phyloP scores from a whole-genome alignment of 2,113 vertebrate genomes.

The Opisthocomus hoazin region DNA sequence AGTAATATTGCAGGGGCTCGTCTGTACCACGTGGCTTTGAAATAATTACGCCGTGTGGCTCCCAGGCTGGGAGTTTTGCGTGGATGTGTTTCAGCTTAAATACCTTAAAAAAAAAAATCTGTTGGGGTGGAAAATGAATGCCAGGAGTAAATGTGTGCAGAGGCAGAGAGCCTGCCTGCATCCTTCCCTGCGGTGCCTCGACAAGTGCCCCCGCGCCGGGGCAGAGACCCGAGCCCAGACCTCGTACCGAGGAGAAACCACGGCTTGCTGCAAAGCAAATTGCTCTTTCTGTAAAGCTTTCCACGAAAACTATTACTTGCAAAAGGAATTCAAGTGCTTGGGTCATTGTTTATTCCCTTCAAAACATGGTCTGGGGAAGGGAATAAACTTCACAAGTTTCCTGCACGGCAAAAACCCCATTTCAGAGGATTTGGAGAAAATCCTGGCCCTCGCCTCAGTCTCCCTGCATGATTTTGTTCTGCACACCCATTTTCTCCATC shows the following conservation, averaged over 20 bases:
- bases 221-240: neutral
- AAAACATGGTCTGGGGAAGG: neutral
- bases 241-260: neutral
- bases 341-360: neutral
- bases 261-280: neutral
- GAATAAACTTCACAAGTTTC: neutral
- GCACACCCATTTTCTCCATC: neutral
- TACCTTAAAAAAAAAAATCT: neutral
- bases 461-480: neutral
- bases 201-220: fast-evolving
- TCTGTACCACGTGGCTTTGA: neutral
- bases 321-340: neutral
- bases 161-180: neutral
- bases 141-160: neutral
- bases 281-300: neutral
- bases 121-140: neutral
- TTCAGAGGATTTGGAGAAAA: neutral
- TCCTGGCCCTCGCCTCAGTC: neutral
- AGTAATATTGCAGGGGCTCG: neutral
- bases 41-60: neutral
- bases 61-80: neutral
- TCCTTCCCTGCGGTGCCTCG: neutral
- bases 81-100: neutral
- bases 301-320: neutral
- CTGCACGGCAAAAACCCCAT: fast-evolving